Base-by-base conservation (phyloP, 64 coral and sea anemone genomes). In the Pocillopora verrucosa region DNA sequence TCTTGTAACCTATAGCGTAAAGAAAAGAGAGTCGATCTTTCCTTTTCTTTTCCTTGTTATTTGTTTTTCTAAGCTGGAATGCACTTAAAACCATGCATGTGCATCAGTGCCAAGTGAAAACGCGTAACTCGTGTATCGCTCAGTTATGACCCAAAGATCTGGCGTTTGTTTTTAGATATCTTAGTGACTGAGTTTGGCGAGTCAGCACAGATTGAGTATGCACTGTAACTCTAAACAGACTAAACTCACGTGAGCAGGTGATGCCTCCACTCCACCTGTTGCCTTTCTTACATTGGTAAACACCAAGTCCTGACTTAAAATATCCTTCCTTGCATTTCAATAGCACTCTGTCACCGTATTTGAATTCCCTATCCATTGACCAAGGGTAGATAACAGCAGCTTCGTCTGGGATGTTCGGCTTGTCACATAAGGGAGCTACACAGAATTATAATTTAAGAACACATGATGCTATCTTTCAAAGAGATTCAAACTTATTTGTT, bases 221-320 rank as follows among this genome's bases (percentile, higher is more conserved):
- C 0, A 7, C 3, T 51, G 41, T 51, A 51, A 4, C 41, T 4
- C 41, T 13, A 17, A 63, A 7, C 61, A 69, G 17, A 36, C 41
- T n/a, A 85, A 85, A 85, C 82, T 85, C 16, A 85, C 82, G 82
- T 72, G 63, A 70, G 41, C 82, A 85, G 15, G 11, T 58, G 19
- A 85, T 85, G 56, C 10, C 82, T 56, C 64, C 82, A 56, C 11
- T 72, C 82, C 82, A 85, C 0, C 16, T 56, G 64, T n/a, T 11
- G 12, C 34, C 20, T 2, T 12, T n/a, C 2, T 72, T 56, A 15
- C 82, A 85, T 9, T 5, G 12, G 19, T 70, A 72, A 57, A n/a
- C 10, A 3, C 82, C 82, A 51, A 67, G 4, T 10, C 38, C 36
- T 57, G 37, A 56, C 62, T 83, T 83, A 20, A 83, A 65, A 17